Conservation (phyloP, 2,113 vertebrate genomes). For the Xiphophorus maculatus region DNA sequence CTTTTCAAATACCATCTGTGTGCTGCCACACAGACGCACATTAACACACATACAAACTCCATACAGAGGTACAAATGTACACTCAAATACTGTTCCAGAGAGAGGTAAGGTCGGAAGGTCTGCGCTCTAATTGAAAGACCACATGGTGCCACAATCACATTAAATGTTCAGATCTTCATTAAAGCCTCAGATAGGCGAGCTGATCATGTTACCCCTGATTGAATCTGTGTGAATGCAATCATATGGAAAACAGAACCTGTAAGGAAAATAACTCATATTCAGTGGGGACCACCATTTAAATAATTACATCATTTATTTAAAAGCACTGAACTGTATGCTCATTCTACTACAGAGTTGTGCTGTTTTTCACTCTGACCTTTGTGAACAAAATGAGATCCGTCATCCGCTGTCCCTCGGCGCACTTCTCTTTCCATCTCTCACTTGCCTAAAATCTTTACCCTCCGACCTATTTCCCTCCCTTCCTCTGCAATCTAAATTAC, state of each 20-base stretch:
- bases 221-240: conserved; percentile 14
- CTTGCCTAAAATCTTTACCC: conserved; percentile 36
- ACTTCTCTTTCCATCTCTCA: conserved; percentile 27
- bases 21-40: conserved; percentile 47
- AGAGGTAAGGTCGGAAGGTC: conserved; percentile 61
- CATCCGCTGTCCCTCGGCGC: conserved; percentile 24
- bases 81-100: conserved; percentile 58
- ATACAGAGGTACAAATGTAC: neutral
- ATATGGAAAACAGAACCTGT: conserved; percentile 32
- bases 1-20: conserved; percentile 70
- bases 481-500: conserved; percentile 63
- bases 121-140: conserved; percentile 69
- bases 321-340: neutral
- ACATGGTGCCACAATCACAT: conserved; percentile 67
- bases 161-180: conserved; percentile 63
- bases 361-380: conserved; percentile 21
- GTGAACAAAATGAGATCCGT: conserved; percentile 31
- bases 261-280: neutral
- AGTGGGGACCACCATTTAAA: conserved; percentile 3
- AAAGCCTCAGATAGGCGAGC: conserved; percentile 27
- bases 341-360: conserved; percentile 22
- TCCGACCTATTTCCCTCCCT: conserved; percentile 42
- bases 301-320: conserved; percentile 6
- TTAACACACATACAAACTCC: conserved; percentile 37
- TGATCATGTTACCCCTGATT: conserved; percentile 48